Evolutionary conservation across 2,113 vertebrate species (phyloP), one percentile per base, ranked within the genome.

Genomic region (Trichomycterus rosablanca): DNA sequence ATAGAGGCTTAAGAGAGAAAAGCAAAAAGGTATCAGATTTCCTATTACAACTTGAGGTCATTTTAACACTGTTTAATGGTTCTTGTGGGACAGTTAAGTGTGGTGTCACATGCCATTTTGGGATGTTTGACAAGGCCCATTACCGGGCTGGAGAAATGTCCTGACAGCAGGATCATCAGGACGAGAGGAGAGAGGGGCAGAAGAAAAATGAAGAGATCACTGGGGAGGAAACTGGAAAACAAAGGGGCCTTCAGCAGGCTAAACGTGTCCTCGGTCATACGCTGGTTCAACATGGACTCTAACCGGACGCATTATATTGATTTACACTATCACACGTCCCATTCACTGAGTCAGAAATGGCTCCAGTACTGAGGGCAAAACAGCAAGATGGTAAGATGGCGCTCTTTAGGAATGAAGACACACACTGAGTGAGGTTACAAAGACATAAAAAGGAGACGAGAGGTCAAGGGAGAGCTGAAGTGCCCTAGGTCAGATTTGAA

Each of bases 181-280:
- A 66, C 16, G n/a, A 54, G 50, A 77, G 5, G 51, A 67, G 53
- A 67, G 53, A 60, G 56, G 22, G 24, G 22, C 59, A 49, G 76
- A 73, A 68, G 56, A 52, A 60, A 70, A 63, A 72, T 62, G 53
- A 65, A 68, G 57, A 76, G 74, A 73, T 71, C 73, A 82, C 65
- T 76, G 74, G 72, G 40, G 68, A 78, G 74, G 76, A 79, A 66
- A 76, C 73, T 76, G 59, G 39, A 72, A 74, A 76, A 85, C 77
- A 86, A 85, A 88, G 81, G 78, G 69, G 75, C 80, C 83, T 84
- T 84, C 76, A 81, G 80, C 76, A 67, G 69, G 76, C 55, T 58
- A 65, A 72, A 68, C 40, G 19, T 71, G 67, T 74, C 64, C 54
- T 64, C 76, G 71, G 80, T 86, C 81, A 82, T 79, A 81, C 76